Evolutionary conservation across 2,113 vertebrate species (phyloP).

Genomic region (Dromiciops gliroides): DNA sequence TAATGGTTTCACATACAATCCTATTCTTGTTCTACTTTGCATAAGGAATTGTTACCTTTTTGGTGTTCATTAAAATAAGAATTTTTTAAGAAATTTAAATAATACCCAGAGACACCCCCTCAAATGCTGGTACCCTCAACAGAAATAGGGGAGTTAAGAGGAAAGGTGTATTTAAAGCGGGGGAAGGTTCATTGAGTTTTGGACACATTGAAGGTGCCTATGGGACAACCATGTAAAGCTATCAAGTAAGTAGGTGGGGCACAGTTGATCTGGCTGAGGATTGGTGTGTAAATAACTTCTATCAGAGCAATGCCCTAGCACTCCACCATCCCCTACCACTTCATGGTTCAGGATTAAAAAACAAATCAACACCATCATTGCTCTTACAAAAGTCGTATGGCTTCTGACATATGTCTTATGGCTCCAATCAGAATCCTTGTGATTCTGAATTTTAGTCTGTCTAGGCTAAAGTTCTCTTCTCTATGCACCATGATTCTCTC

Average conservation of each 20-base stretch:
- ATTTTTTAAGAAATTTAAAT: neutral
- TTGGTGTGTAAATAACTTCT: neutral
- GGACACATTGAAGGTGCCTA: neutral
- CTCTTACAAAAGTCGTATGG: no score
- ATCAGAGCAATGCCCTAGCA: neutral
- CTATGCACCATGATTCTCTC: no score
- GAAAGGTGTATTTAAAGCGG: neutral
- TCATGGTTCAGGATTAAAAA: neutral
- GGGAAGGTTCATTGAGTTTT: neutral
- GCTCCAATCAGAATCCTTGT: no score
- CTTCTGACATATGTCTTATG: no score
- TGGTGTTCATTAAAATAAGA: neutral
- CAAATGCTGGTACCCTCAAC: no score
- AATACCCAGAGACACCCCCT: neutral
- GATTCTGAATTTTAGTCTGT: no score
- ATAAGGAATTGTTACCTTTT: neutral
- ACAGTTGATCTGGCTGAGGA: neutral
- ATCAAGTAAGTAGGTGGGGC: neutral
- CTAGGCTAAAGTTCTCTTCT: no score
- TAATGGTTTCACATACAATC: neutral
- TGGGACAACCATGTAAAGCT: neutral
- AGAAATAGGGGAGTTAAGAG: neutral
- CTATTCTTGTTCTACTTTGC: neutral
- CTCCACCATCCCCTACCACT: neutral
- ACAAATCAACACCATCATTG: neutral